These are phyloP conservation scores for Percopsis transmontana DNA, from an alignment of 2,113 vertebrate genomes.

Conservation along the genomic window DNA sequence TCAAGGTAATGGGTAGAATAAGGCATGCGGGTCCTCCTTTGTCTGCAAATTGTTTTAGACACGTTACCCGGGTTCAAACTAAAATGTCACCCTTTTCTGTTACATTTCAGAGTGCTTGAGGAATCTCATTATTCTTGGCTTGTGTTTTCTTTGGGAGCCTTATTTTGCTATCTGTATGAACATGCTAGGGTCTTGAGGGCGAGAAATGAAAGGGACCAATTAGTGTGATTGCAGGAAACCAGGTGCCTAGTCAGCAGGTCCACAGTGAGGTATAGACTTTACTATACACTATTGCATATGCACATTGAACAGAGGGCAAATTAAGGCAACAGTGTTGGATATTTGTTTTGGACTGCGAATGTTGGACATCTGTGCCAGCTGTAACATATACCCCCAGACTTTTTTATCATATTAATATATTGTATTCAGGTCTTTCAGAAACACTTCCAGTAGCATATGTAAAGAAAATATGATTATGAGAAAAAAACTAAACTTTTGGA, in stretches of 20 bases:
- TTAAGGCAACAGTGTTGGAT: conserved; percentile 45
- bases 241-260: conserved; percentile 77
- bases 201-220: conserved; percentile 78
- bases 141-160: conserved; percentile 77
- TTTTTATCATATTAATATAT: neutral
- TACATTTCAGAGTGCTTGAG: conserved; percentile 73
- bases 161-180: conserved; percentile 81
- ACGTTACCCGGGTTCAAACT: conserved; percentile 76
- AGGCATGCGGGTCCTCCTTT: conserved; percentile 64
- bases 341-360: conserved; percentile 37
- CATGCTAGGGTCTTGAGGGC: conserved; percentile 77
- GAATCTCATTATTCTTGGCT: conserved; percentile 81
- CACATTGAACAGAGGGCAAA: conserved; percentile 53
- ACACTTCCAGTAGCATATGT: neutral
- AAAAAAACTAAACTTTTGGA: neutral
- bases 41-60: conserved; percentile 73
- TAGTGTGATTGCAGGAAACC: conserved; percentile 77
- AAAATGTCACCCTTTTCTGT: conserved; percentile 83
- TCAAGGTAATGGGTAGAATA: conserved; percentile 66
- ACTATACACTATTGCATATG: conserved; percentile 36
- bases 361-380: conserved; percentile 11
- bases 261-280: conserved; percentile 58
- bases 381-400: conserved; percentile 24
- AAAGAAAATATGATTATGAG: neutral
- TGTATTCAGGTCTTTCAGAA: neutral